phyloP scores from a whole-genome alignment of 2,888 invertebrate genomes.

The Drosophila mimetica region DNA sequence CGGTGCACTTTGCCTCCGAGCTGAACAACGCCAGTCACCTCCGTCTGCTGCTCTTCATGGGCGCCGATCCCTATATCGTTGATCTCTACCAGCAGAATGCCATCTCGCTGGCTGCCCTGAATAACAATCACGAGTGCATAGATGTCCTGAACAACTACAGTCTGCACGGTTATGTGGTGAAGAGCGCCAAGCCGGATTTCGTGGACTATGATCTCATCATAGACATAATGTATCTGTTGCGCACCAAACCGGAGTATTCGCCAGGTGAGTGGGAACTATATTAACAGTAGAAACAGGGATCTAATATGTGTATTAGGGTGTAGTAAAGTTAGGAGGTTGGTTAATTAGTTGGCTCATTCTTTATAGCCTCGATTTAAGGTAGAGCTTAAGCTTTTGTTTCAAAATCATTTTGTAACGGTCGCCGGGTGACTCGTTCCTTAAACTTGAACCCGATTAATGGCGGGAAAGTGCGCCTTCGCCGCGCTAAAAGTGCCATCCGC shows the following conservation, averaged over 20 bases:
- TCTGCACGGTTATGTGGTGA: constrained; percentile 33
- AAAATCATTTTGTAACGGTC: not conserved
- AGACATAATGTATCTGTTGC: constrained; percentile 55
- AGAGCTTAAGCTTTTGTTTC: no score
- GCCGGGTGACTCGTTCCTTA: not conserved
- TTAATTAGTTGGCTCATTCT: no score
- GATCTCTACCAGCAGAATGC: constrained; percentile 54
- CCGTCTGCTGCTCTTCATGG: constrained; percentile 56
- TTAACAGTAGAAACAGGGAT: no score
- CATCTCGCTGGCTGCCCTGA: constrained; percentile 38
- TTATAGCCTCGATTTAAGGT: no score
- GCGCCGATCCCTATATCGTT: constrained; percentile 59
- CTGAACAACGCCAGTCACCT: constrained; percentile 53
- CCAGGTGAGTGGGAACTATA: constrained; percentile 44
- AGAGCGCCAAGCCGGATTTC: constrained; percentile 51
- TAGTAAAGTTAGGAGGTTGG: no score
- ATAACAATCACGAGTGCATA: constrained; percentile 51
- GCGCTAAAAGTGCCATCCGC: constrained; percentile 13
- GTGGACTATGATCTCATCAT: constrained; percentile 58
- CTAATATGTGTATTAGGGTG: no score
- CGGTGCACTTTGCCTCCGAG: constrained; percentile 55
- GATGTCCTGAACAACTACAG: constrained; percentile 51
- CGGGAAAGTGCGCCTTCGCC: not conserved
- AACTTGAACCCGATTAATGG: constrained; percentile 18
- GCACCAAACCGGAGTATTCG: constrained; percentile 28